Base-by-base conservation (phyloP, 2,113 vertebrate genomes). In the Rhinolophus ferrumequinum region DNA sequence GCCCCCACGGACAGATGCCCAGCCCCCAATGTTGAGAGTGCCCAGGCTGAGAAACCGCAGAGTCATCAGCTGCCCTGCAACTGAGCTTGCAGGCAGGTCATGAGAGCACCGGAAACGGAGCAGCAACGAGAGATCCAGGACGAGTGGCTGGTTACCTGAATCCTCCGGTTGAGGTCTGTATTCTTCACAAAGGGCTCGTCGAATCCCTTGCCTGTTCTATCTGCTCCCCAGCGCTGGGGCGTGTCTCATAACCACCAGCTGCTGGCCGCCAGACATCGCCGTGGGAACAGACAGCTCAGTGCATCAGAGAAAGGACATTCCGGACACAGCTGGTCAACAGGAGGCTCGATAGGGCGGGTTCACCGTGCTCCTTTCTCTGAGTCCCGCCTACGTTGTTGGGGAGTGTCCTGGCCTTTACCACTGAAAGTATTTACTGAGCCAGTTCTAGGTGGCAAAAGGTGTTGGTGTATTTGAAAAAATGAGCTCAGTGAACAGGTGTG, bases 81-180 rank as follows among this genome's bases (percentile, higher is more conserved):
- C 18, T 8, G 58, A 88, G 33, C n/a, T 88, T 56, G n/a, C 67
- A 8, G 92, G n/a, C 41, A n/a, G 67, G n/a, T 69, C 4, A 8
- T 11, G 60, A 67, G 58, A 79, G 22, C 7, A 24, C 8, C 0
- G 0, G 62, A 12, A 54, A 60, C 3, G 41, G 41, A n/a, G 24
- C 10, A 1, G 54, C 1, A 8, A 21, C 5, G 38, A 52, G 0
- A 33, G 28, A 5, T 6, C 11, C 30, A 54, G 77, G 93, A 90
- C 15, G 54, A 84, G 84, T 35, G 70, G 16, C 24, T 64, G 1
- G 0, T 41, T 30, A 44, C 10, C 28, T 0, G 6, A 4, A 52
- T 77, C 60, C 35, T 75, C 67, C 47, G 28, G 33, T 16, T 47
- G 91, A 91, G 28, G 76, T 93, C 82, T 95, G 81, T 92, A 58